phyloP scores from a whole-genome alignment of 1,140 invertebrate species.

The Schlechtendalia chinensis region DNA sequence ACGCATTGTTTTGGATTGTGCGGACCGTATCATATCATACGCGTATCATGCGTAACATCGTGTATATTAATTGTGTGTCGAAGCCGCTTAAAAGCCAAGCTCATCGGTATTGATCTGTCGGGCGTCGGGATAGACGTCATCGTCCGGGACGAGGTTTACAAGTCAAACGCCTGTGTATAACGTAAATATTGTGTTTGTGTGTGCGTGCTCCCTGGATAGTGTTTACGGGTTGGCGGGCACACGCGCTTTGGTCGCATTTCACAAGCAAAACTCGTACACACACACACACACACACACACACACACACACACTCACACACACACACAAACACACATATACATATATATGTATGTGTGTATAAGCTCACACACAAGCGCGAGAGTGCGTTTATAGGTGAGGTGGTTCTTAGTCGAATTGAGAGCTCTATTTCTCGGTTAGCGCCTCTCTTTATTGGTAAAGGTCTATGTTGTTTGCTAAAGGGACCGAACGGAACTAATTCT shows the following conservation, averaged over 20 bases:
- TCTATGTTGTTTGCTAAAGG: conserved; percentile 42
- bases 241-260: conserved; percentile 2
- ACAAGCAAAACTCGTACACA: background rate
- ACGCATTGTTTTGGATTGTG: no score
- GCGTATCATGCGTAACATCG: background rate
- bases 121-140: conserved; percentile 25
- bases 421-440: conserved; percentile 44
- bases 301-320: background rate
- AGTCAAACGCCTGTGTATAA: conserved; percentile 23
- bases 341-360: background rate
- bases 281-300: background rate
- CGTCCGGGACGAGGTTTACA: conserved; percentile 36
- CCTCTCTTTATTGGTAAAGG: conserved; percentile 37
- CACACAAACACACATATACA: background rate
- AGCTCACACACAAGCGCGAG: no score
- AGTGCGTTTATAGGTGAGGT: background rate
- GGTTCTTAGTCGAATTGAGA: conserved; percentile 10
- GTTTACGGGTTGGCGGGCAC: background rate
- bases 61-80: background rate
- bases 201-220: background rate
- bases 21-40: no score
- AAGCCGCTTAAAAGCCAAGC: conserved; percentile 34
- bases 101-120: conserved; percentile 29
- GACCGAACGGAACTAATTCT: conserved; percentile 40
- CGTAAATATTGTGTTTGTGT: background rate